phyloP scores from a whole-genome alignment of 1,140 invertebrate genomes.

The Dreissena polymorpha region DNA sequence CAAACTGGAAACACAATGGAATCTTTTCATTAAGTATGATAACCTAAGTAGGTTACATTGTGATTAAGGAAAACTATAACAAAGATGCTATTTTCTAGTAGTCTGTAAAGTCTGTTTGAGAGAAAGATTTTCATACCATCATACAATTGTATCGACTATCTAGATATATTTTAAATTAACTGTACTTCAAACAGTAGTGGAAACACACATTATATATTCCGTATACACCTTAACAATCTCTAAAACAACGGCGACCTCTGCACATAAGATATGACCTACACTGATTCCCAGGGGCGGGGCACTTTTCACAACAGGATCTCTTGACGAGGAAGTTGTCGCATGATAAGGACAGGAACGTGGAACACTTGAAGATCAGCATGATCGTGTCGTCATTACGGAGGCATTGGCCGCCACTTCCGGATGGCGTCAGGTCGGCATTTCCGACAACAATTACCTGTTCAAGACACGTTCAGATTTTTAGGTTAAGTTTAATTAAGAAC shows the following conservation, averaged over 20 bases:
- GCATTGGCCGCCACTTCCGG: constrained; percentile 39
- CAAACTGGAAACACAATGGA: constrained; percentile 25
- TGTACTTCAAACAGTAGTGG: background rate
- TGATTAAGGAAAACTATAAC: background rate
- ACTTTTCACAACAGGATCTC: constrained; percentile 43
- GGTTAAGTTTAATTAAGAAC: background rate
- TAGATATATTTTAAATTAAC: no score
- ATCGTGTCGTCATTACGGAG: constrained; percentile 14
- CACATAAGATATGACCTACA: no score
- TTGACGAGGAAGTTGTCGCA: constrained; percentile 39
- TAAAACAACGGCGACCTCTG: no score
- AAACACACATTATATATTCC: no score
- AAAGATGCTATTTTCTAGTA: no score
- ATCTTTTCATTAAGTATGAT: no score
- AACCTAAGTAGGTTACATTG: background rate
- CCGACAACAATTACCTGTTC: background rate
- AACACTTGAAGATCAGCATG: constrained; percentile 46
- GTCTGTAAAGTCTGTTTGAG: background rate
- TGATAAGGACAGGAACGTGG: constrained; percentile 14
- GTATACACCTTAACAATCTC: no score
- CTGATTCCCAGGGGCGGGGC: constrained; percentile 12
- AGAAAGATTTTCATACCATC: background rate
- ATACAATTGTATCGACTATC: background rate
- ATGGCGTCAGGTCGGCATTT: constrained; percentile 21
- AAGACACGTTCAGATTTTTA: background rate